Base-by-base conservation (phyloP, 2,797 vertebrate species). In the Iguana delicatissima region DNA sequence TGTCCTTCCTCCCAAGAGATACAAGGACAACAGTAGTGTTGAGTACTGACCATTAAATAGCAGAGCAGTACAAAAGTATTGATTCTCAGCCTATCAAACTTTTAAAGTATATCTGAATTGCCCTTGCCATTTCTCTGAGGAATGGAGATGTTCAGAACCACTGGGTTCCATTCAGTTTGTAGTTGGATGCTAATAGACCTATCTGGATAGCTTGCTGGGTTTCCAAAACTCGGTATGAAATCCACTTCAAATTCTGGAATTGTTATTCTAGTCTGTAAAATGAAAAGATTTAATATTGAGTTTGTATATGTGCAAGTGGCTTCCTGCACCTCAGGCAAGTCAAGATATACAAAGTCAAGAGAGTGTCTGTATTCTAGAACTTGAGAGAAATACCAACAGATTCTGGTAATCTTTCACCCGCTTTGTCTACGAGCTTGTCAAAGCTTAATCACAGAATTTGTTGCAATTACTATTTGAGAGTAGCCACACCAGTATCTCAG, bases 1-100 rank as follows among this genome's bases (percentile, higher is more conserved):
- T 94, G 93, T 96, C 90, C 92, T 94, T 95, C 92, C 84, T 94
- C 94, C 89, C 89, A 72, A 87, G 93, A 94, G 93, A 91, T 82
- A 94, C 84, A 0, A 83, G 88, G 93, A 94, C 93, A 93, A 94
- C 72, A 83, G 86, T 1, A 0, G 55, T 88, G 81, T 91, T 92
- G 91, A 94, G 91, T 89, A 87, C 90, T 95, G 91, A 94, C 87
- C 84, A 84, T 94, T 94, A 88, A 91, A 92, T 46, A 87, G 91
- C 55, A 87, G 93, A 94, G 91, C 74, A 95, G 85, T 93, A 89
- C 90, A 92, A 69, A 88, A 85, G 82, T 52, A 12, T 80, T 94
- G 93, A 92, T 73, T 57, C 69, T 79, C 86, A 59, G n/a, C 67
- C 42, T 76, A 67, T 90, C 89, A 86, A 24, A 89, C 57, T 29